These are phyloP conservation scores for Lacerta bilineata DNA, from an alignment of 2,797 vertebrate species.

Conservation along the genomic window DNA sequence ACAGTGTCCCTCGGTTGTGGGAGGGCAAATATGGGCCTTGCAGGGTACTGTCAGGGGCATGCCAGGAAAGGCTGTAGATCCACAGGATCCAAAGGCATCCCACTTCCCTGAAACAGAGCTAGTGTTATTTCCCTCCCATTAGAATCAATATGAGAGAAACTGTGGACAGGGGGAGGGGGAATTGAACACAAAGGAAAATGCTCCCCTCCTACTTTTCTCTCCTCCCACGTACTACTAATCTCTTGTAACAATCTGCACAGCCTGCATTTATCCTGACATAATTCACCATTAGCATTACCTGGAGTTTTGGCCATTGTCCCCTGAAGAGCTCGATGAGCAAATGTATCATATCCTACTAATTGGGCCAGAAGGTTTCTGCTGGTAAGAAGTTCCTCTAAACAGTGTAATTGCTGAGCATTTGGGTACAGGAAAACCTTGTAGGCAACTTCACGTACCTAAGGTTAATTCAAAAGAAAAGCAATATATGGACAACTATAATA, in stretches of 20 bases:
- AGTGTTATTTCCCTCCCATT: too few species aligned
- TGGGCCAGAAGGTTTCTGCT: conserved; percentile 90
- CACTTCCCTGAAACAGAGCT: too few species aligned
- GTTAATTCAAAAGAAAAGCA: conserved; percentile 18
- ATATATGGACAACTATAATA: neutral
- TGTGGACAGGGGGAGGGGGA: too few species aligned
- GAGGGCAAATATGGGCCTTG: too few species aligned
- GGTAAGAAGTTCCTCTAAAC: conserved; percentile 89
- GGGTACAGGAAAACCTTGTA: conserved; percentile 96
- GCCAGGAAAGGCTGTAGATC: too few species aligned
- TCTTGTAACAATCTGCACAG: neutral
- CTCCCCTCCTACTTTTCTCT: too few species aligned
- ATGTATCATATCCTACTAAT: conserved; percentile 92
- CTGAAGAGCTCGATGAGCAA: conserved; percentile 92
- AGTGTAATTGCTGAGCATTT: conserved; percentile 83
- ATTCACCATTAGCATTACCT: conserved; percentile 79
- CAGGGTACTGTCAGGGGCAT: too few species aligned
- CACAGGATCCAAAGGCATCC: too few species aligned
- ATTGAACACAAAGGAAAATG: too few species aligned
- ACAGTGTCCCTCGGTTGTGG: too few species aligned
- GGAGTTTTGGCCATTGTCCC: conserved; percentile 96
- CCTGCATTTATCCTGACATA: neutral
- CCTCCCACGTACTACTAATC: neutral
- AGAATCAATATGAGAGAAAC: too few species aligned
- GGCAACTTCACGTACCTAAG: conserved; percentile 93